A percentile compares a stretch with the other conserved stretches of the same genome.
phyloP scores from a whole-genome alignment of 2,888 invertebrate genomes.

The Saturnia japonica region DNA sequence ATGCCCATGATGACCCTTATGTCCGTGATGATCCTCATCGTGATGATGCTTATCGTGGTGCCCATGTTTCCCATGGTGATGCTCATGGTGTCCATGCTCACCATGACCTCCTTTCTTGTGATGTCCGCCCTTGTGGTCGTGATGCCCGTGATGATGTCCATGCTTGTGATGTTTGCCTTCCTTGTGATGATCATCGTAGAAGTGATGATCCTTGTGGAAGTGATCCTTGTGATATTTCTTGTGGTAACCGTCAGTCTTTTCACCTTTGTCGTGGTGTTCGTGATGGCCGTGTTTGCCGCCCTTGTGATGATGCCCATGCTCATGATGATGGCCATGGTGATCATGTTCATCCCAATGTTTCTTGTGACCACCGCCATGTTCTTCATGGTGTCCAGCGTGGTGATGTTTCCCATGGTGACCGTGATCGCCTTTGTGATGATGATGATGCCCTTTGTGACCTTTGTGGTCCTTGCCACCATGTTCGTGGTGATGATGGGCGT shows the following conservation, averaged over 20 bases:
- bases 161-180: constrained; percentile 78
- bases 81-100: constrained; percentile 71
- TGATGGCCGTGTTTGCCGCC: constrained; percentile 73
- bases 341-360: constrained; percentile 73
- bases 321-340: constrained; percentile 70
- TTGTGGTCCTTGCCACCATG: constrained; percentile 72
- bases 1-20: constrained; percentile 76
- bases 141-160: constrained; percentile 73
- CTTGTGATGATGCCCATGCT: constrained; percentile 74
- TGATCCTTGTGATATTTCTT: constrained; percentile 76
- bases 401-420: constrained; percentile 73
- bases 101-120: constrained; percentile 78
- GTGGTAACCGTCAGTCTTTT: constrained; percentile 72
- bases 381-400: constrained; percentile 68
- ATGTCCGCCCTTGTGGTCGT: constrained; percentile 66
- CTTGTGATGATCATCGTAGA: constrained; percentile 73
- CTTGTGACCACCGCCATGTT: constrained; percentile 72
- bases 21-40: constrained; percentile 73
- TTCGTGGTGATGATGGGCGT: constrained; percentile 70
- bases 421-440: constrained; percentile 74
- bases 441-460: constrained; percentile 75
- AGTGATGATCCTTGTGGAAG: constrained; percentile 77
- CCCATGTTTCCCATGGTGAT: constrained; percentile 72
- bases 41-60: constrained; percentile 75
- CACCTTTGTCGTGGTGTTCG: constrained; percentile 74